Percentiles rank a stretch among this genome's conserved stretches.
phyloP scores from a whole-genome alignment of 2,888 invertebrate genomes.

The Eurytoma adleriae region DNA sequence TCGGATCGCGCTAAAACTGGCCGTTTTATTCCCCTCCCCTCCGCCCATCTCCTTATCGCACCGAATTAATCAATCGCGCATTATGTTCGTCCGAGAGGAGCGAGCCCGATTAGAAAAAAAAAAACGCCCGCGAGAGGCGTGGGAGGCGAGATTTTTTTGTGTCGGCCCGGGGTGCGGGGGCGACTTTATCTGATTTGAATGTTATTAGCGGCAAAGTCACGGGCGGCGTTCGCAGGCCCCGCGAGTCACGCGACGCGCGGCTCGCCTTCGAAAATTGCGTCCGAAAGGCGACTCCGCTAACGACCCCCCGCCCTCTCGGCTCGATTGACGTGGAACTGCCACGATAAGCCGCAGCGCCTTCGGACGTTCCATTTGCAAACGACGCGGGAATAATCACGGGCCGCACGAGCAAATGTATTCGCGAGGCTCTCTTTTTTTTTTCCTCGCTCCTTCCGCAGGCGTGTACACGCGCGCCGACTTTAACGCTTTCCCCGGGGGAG shows the following conservation, averaged over 20 bases:
- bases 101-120: neutral
- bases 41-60: neutral
- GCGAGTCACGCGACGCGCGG: slow-evolving; percentile 39
- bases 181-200: slow-evolving; percentile 48
- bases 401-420: no score
- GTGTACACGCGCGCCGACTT: no score
- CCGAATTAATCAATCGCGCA: neutral
- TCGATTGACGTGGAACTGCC: slow-evolving; percentile 19
- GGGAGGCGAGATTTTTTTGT: neutral
- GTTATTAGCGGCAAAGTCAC: slow-evolving; percentile 34
- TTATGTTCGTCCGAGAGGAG: neutral
- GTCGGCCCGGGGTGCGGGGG: neutral
- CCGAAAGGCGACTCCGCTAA: neutral
- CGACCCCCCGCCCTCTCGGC: neutral
- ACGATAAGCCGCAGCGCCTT: slow-evolving; percentile 14
- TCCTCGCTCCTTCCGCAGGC: no score
- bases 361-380: slow-evolving; percentile 42
- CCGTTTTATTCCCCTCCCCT: neutral
- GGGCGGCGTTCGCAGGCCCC: neutral
- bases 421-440: no score
- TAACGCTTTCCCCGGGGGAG: no score
- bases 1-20: no score
- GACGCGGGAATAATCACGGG: slow-evolving; percentile 24
- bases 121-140: neutral
- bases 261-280: slow-evolving; percentile 34